Conservation (phyloP, 1,140 invertebrate species). For the Cotesia typhae region DNA sequence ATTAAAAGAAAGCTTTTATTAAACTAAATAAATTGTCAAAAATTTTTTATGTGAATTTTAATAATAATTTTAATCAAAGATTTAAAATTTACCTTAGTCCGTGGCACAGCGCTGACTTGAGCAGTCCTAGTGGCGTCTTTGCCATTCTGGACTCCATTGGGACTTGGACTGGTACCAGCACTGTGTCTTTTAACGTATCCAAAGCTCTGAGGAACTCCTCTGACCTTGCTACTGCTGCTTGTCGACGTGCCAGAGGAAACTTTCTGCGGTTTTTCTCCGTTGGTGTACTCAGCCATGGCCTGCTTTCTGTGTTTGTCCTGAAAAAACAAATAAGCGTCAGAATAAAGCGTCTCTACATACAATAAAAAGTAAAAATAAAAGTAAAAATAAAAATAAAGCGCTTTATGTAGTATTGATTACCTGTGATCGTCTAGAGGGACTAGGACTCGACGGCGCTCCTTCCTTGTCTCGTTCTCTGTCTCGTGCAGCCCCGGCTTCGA, state of each 20-base stretch:
- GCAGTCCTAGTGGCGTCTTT: constrained; percentile 73
- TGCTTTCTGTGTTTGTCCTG: constrained; percentile 63
- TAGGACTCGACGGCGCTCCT: constrained; percentile 58
- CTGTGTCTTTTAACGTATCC: constrained; percentile 84
- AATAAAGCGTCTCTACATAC: constrained; percentile 1
- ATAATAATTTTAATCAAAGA: too few species aligned
- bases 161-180: constrained; percentile 63
- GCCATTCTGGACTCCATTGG: constrained; percentile 67
- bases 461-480: constrained; percentile 61
- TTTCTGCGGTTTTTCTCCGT: constrained; percentile 61
- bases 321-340: neutral
- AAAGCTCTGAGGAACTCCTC: constrained; percentile 80
- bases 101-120: constrained; percentile 83
- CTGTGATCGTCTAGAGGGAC: constrained; percentile 61
- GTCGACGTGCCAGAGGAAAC: constrained; percentile 64
- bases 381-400: constrained; percentile 16
- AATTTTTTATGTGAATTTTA: neutral
- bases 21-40: too few species aligned
- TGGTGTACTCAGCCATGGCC: constrained; percentile 60
- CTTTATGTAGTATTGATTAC: constrained; percentile 41
- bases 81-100: constrained; percentile 70
- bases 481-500: constrained; percentile 63
- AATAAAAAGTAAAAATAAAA: constrained; percentile 7
- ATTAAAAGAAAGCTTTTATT: too few species aligned
- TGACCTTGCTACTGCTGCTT: constrained; percentile 66